Evolutionary conservation across 2,888 invertebrate species (phyloP).

Genomic region (Tipula lateralis): DNA sequence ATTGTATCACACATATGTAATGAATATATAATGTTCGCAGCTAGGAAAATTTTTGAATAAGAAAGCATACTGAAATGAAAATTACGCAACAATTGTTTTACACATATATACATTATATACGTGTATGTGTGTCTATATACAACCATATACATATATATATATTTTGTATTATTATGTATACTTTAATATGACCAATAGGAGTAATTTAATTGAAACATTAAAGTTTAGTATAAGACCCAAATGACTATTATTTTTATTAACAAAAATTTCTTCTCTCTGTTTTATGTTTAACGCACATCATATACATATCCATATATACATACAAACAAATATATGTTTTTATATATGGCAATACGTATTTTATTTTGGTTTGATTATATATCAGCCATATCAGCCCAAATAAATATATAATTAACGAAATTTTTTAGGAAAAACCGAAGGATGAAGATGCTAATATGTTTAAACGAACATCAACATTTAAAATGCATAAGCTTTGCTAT

Average conservation of each 20-base stretch:
- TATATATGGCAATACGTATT: too few relatives aligned
- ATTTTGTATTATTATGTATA: background rate
- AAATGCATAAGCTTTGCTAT: too few relatives aligned
- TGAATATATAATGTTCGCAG: background rate
- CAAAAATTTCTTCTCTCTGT: background rate
- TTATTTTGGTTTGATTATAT: background rate
- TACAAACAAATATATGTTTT: too few relatives aligned
- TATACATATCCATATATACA: background rate
- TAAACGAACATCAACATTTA: too few relatives aligned
- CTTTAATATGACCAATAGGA: slow-evolving; percentile 24
- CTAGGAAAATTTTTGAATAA: background rate
- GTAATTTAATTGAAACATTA: slow-evolving; percentile 24
- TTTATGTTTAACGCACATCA: background rate
- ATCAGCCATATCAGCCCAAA: background rate
- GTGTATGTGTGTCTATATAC: background rate
- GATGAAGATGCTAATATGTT: too few relatives aligned
- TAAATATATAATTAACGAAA: background rate
- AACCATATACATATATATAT: background rate
- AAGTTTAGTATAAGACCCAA: slow-evolving; percentile 19
- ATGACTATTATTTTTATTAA: slow-evolving; percentile 1
- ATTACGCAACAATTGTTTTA: slow-evolving; percentile 14
- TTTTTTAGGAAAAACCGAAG: background rate
- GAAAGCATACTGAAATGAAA: background rate
- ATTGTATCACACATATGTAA: background rate
- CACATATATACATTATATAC: background rate